Percentiles rank a stretch among this genome's conserved stretches.
These are phyloP conservation scores for Aviceda subcristata DNA, from an alignment of 2,113 vertebrate species.

Conservation along the genomic window DNA sequence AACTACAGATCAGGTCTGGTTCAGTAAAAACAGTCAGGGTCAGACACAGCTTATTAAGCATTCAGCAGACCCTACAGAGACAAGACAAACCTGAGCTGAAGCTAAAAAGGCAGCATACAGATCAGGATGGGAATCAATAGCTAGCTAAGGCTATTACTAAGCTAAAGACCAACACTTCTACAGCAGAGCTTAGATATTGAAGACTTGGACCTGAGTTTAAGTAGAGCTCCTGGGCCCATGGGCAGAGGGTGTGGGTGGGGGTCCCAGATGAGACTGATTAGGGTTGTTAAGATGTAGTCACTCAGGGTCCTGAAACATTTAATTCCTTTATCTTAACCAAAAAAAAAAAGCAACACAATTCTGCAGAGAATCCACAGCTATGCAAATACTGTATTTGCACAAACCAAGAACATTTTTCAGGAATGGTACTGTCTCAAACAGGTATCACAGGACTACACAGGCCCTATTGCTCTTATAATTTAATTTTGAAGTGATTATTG, in stretches of 20 bases:
- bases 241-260: too few species aligned
- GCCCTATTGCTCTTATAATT: background rate
- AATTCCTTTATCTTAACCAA: background rate
- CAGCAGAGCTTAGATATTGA: rapidly evolving
- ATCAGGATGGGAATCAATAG: rapidly evolving
- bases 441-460: background rate
- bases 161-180: rapidly evolving
- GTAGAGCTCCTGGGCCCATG: background rate
- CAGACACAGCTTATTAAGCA: background rate
- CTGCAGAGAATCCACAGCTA: background rate
- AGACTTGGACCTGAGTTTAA: background rate
- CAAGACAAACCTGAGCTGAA: background rate
- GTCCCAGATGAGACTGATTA: background rate
- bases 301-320: background rate
- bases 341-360: background rate
- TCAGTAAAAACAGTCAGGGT: background rate
- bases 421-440: background rate
- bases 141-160: rapidly evolving
- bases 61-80: rapidly evolving
- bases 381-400: background rate
- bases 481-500: constrained; percentile 2
- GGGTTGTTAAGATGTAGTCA: background rate
- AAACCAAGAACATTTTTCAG: background rate
- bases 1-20: too few species aligned
- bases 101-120: rapidly evolving